phyloP scores from a whole-genome alignment of 2,888 invertebrate species.

The Dioctria rufipes region DNA sequence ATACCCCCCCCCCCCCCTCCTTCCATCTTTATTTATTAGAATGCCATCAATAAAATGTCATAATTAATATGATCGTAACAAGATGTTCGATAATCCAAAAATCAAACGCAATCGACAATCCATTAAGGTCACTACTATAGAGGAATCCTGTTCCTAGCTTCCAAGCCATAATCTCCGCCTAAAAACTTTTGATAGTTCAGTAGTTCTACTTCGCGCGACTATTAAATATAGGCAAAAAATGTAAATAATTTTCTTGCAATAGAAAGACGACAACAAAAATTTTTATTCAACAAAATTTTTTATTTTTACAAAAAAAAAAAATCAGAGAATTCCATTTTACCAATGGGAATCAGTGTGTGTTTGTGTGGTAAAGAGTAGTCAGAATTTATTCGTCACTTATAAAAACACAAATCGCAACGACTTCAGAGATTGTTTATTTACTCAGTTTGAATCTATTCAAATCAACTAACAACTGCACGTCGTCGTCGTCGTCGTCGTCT shows the following conservation, averaged over 20 bases:
- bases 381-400: no score
- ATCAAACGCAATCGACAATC: neutral
- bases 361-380: no score
- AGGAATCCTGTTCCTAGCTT: neutral
- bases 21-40: no score
- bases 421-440: no score
- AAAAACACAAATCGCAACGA: no score
- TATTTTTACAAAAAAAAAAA: neutral
- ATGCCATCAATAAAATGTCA: neutral
- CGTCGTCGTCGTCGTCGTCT: no score
- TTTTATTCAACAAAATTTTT: neutral
- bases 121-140: neutral
- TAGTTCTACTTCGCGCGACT: neutral
- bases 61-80: neutral
- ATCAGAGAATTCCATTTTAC: neutral
- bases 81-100: neutral
- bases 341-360: no score
- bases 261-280: neutral
- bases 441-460: no score
- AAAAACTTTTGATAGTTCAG: neutral
- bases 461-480: no score
- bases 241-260: neutral
- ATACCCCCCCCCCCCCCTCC: no score
- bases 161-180: neutral
- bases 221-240: neutral